These are phyloP conservation scores for Silurus meridionalis DNA, from an alignment of 2,113 vertebrate genomes.

Conservation along the genomic window DNA sequence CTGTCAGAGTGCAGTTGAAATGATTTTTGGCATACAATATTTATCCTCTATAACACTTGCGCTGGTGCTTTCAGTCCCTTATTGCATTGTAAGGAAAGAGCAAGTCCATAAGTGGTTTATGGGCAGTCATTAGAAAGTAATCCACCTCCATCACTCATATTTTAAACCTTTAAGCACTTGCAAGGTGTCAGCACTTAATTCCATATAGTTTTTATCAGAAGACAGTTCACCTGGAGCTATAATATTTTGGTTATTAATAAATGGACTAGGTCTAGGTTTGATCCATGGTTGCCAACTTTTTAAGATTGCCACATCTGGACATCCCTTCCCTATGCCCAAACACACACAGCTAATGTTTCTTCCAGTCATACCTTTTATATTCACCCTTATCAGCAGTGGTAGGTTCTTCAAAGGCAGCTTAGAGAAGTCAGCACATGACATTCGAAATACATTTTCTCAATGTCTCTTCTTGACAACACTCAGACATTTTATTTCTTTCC, in stretches of 20 bases:
- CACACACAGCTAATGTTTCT: not conserved
- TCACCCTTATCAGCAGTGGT: not conserved
- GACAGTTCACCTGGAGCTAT: not conserved
- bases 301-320: not conserved
- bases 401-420: not conserved
- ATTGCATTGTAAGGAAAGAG: conserved; percentile 9
- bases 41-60: conserved; percentile 27
- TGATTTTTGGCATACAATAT: conserved; percentile 40
- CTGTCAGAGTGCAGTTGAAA: conserved; percentile 45
- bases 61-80: not conserved
- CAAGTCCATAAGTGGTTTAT: conserved; percentile 15
- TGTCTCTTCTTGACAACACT: not conserved
- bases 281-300: not conserved
- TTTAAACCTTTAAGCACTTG: not conserved
- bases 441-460: not conserved
- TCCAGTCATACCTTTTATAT: not conserved
- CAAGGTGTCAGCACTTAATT: not conserved
- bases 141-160: not conserved
- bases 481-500: not conserved
- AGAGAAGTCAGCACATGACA: not conserved
- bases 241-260: not conserved
- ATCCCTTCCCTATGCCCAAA: not conserved
- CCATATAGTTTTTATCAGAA: not conserved
- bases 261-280: not conserved
- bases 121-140: conserved; percentile 11